Percentiles rank a stretch among this genome's conserved stretches.
Conservation (phyloP, 2,888 invertebrate genomes). For the Chloromyia formosa region DNA sequence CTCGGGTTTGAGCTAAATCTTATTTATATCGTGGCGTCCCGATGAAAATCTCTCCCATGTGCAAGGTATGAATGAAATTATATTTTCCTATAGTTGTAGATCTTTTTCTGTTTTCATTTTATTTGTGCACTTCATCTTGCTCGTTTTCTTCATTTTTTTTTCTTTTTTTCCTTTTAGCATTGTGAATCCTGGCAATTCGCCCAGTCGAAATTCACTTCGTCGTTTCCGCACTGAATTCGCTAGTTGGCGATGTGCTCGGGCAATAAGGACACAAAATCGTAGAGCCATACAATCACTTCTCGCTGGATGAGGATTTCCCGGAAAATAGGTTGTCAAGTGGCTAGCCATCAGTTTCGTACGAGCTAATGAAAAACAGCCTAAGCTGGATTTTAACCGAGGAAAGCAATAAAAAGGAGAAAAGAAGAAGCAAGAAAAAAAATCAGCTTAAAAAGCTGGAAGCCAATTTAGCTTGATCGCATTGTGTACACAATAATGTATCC, state of each 20-base stretch:
- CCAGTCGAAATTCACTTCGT: background rate
- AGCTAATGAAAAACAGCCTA: conserved; percentile 36
- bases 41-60: conserved; percentile 5
- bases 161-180: background rate
- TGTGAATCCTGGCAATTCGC: conserved; percentile 10
- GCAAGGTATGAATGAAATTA: conserved; percentile 34
- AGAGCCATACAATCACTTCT: background rate
- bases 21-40: conserved; percentile 31
- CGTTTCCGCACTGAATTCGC: background rate
- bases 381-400: conserved; percentile 6
- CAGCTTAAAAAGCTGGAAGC: conserved; percentile 9
- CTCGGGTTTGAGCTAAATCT: conserved; percentile 29
- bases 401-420: background rate
- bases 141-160: too few species aligned
- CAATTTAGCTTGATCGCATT: conserved; percentile 5
- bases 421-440: background rate
- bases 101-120: background rate
- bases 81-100: background rate
- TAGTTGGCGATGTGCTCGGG: conserved; percentile 3
- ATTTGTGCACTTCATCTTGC: background rate
- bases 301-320: conserved; percentile 7
- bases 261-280: conserved; percentile 8
- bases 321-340: conserved; percentile 36
- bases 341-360: conserved; percentile 31
- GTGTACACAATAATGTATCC: too few species aligned